Evolutionary conservation across 2,888 invertebrate genomes (phyloP), one percentile per base, ranked within the genome.

Genomic region (Homarus gammarus): DNA sequence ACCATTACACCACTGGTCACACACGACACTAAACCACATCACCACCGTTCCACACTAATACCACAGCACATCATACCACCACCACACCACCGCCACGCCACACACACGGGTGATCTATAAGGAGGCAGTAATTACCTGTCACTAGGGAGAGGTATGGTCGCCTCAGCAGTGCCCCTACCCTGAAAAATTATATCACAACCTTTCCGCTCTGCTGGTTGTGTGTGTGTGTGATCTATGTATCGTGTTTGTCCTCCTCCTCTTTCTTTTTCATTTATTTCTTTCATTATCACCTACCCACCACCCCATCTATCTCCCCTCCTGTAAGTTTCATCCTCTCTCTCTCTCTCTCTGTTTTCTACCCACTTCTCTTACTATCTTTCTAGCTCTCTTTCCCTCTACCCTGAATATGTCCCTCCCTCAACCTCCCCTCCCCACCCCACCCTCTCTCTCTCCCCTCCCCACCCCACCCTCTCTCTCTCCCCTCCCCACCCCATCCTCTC

Each of bases 81-180:
- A n/a, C n/a, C n/a, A n/a, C n/a, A 44, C 44, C 44, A 12, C 44
- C 12, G 44, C 44, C 44, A 44, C 44, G 12, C n/a, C n/a, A n/a
- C n/a, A n/a, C n/a, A n/a, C n/a, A 12, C 44, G 44, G 44, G 6
- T 12, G 51, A n/a, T 18, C 1, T 70, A 18, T 70, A 31, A 36
- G 31, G 18, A n/a, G 27, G 18, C 15, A 70, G 31, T 70, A 70
- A 70, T 70, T 70, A 70, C 70, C 31, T 36, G 70, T 70, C 70
- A 70, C 70, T 36, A 70, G 70, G 70, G 36, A 33, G 70, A 70
- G 70, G 27, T 70, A 70, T 70, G 70, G 70, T 36, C 31, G 70
- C 70, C 36, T 70, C 70, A 3, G 31, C 27, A 27, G 27, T 1
- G 12, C 70, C 36, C 22, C 70, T 27, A 44, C 44, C 44, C 6